phyloP scores from a whole-genome alignment of 1,140 invertebrate species.

The Drosophila ananassae region DNA sequence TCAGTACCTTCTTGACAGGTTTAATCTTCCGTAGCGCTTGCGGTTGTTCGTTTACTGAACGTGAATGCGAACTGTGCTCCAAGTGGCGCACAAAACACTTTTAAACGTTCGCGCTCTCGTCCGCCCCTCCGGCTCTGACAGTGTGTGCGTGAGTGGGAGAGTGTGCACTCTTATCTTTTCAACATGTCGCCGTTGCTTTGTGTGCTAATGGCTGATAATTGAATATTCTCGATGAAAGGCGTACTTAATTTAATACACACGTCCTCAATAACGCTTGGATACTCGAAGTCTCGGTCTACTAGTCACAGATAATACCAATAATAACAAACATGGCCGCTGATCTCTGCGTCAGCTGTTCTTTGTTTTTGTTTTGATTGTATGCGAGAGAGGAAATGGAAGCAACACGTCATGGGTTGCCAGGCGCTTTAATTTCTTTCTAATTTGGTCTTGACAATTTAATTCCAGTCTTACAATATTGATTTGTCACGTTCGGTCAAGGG shows the following conservation, averaged over 20 bases:
- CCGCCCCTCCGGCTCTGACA: constrained; percentile 10
- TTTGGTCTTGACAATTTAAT: constrained; percentile 24
- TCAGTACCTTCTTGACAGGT: constrained; percentile 67
- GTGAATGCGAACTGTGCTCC: constrained; percentile 69
- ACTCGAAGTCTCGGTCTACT: constrained; percentile 15
- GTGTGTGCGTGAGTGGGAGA: constrained; percentile 28
- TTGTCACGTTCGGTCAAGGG: constrained; percentile 32
- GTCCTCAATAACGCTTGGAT: constrained; percentile 56
- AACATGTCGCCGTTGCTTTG: constrained; percentile 67
- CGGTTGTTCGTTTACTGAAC: constrained; percentile 58
- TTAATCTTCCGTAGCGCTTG: constrained; percentile 47
- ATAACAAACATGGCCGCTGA: constrained; percentile 61
- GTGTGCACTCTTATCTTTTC: constrained; percentile 62
- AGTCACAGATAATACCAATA: constrained; percentile 19
- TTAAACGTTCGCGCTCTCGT: constrained; percentile 63
- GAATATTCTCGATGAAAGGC: constrained; percentile 64
- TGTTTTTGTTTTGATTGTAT: constrained; percentile 61
- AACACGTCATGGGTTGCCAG: constrained; percentile 66
- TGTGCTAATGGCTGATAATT: constrained; percentile 60
- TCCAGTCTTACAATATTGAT: constrained; percentile 29
- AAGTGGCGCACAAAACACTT: constrained; percentile 70
- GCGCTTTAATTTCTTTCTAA: constrained; percentile 28
- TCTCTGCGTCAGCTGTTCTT: constrained; percentile 76
- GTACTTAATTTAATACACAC: constrained; percentile 68
- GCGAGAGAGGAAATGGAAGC: constrained; percentile 8